A percentile compares a stretch with the other conserved stretches of the same genome.
Conservation (phyloP, 2,797 vertebrate species). For the Scolopax bukidnonensis region DNA sequence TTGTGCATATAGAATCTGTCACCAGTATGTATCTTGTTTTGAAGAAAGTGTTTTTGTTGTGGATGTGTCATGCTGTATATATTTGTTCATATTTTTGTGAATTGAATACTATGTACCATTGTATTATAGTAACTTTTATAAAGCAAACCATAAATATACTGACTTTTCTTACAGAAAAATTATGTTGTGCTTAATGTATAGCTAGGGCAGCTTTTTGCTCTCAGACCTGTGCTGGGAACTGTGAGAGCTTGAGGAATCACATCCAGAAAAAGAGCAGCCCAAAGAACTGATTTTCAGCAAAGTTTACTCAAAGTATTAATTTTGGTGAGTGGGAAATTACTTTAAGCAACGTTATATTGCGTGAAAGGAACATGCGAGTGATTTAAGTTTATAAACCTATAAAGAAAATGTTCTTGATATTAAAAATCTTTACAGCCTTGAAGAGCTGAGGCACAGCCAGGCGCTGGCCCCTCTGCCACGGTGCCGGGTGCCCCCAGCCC, state of each 20-base stretch:
- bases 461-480: fast-evolving
- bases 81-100: conserved; percentile 90
- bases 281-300: background rate
- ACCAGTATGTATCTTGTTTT: conserved; percentile 82
- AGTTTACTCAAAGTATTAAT: background rate
- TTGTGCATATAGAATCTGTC: conserved; percentile 81
- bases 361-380: background rate
- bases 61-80: conserved; percentile 88
- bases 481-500: background rate
- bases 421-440: background rate
- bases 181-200: conserved; percentile 60
- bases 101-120: conserved; percentile 91
- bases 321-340: background rate
- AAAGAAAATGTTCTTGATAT: background rate
- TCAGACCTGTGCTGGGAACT: background rate
- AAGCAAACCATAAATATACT: conserved; percentile 92
- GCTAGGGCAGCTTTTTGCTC: background rate
- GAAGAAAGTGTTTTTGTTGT: conserved; percentile 86
- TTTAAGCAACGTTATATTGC: background rate
- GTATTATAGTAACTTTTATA: conserved; percentile 94
- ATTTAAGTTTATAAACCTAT: background rate
- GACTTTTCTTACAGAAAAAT: conserved; percentile 87
- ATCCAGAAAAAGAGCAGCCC: background rate
- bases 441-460: background rate
- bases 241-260: background rate